A percentile compares a stretch with the other conserved stretches of the same genome.
phyloP scores from a whole-genome alignment of 2,888 invertebrate genomes.

The Sphaerophoria taeniata region DNA sequence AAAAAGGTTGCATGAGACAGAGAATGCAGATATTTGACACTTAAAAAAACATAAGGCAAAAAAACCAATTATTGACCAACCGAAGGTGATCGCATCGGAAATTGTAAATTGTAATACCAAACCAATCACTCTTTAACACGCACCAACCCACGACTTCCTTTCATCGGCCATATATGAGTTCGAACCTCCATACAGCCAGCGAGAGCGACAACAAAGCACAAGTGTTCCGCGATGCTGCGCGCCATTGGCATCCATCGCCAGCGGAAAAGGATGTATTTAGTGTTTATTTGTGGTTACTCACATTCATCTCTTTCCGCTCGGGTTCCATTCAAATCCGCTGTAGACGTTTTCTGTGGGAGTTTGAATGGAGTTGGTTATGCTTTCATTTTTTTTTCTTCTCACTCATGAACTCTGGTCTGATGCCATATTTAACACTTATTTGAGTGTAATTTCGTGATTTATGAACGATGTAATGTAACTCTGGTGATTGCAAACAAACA shows the following conservation, averaged over 20 bases:
- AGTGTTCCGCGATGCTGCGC: neutral
- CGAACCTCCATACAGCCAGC: no score
- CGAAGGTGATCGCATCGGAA: slow-evolving; percentile 24
- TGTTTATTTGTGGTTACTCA: slow-evolving; percentile 72
- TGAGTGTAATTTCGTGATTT: slow-evolving; percentile 48
- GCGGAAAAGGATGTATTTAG: slow-evolving; percentile 68
- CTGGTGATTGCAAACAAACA: slow-evolving; percentile 21
- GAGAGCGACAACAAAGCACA: neutral
- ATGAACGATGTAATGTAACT: neutral
- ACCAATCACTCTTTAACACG: slow-evolving; percentile 46
- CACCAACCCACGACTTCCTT: slow-evolving; percentile 73
- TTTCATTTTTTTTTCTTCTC: neutral
- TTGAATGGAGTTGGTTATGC: slow-evolving; percentile 29
- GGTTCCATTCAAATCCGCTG: slow-evolving; percentile 29
- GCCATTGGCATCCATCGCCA: neutral
- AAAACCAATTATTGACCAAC: slow-evolving; percentile 54
- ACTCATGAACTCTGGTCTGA: slow-evolving; percentile 3
- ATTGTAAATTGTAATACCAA: slow-evolving; percentile 4
- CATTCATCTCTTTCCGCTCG: slow-evolving; percentile 59
- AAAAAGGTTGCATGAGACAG: no score
- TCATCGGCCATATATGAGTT: slow-evolving; percentile 11
- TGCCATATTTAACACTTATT: slow-evolving; percentile 38
- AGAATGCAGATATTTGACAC: no score
- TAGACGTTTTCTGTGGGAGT: slow-evolving; percentile 49
- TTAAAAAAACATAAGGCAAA: neutral